Evolutionary conservation across 2,797 vertebrate species (phyloP).

Genomic region (Threskiornis aethiopicus): DNA sequence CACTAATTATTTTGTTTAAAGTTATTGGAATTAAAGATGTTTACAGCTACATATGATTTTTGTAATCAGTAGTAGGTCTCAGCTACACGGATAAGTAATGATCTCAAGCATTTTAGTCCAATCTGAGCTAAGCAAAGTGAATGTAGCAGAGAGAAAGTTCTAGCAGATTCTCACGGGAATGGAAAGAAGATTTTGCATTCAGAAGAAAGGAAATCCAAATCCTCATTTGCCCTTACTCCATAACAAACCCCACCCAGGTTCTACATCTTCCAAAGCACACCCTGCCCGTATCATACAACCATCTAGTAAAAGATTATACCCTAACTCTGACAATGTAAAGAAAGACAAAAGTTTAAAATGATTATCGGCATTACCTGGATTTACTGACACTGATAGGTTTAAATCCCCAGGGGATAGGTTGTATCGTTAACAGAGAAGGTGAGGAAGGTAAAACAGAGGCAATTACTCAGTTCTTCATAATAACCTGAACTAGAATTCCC

Average conservation of each 20-base stretch:
- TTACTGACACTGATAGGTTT: constrained; percentile 18
- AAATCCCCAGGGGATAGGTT: not conserved
- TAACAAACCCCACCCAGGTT: not conserved
- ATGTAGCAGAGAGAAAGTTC: not conserved
- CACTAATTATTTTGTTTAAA: constrained; percentile 48
- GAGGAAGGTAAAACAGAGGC: constrained; percentile 34
- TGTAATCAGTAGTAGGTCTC: not conserved
- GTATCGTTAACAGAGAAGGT: constrained; percentile 7
- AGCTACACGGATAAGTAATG: not conserved
- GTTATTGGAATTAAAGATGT: constrained; percentile 29
- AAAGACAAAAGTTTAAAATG: not conserved
- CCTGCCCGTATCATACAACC: not conserved
- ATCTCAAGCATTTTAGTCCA: not conserved
- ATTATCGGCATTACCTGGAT: not conserved
- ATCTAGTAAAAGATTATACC: not conserved
- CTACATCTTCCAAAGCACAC: not conserved
- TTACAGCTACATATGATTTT: constrained; percentile 4
- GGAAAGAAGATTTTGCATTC: not conserved
- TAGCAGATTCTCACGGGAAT: not conserved
- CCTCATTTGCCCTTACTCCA: constrained; percentile 2
- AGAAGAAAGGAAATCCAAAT: constrained; percentile 17
- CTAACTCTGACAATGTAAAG: not conserved
- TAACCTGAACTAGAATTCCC: constrained; percentile 13
- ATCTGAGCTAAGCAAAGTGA: not conserved
- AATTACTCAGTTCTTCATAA: constrained; percentile 13